Evolutionary conservation across 2,888 invertebrate genomes (phyloP).

Genomic region (Melinaea marsaeus): DNA sequence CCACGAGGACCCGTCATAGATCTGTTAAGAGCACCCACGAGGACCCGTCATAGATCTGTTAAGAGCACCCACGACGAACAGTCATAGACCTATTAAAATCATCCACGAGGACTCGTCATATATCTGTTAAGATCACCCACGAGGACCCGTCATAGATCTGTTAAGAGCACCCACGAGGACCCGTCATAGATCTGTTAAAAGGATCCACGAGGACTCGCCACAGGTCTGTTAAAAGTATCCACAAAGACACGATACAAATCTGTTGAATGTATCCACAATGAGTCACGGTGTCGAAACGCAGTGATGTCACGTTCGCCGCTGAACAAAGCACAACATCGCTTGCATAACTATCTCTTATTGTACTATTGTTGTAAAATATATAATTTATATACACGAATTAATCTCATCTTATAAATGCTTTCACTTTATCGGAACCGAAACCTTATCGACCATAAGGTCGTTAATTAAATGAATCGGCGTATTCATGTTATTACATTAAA

Average conservation of each 20-base stretch:
- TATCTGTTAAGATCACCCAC: neutral
- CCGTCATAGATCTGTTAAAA: neutral
- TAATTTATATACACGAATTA: too few relatives aligned
- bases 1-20: neutral
- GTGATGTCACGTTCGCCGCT: constrained; percentile 26
- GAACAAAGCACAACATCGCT: constrained; percentile 11
- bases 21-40: neutral
- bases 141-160: neutral
- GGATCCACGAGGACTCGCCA: neutral
- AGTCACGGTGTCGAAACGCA: constrained; percentile 29
- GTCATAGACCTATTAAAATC: neutral
- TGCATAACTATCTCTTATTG: constrained; percentile 8
- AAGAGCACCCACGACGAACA: neutral
- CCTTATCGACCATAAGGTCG: neutral
- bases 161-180: neutral
- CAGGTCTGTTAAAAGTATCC: neutral
- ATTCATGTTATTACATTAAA: too few relatives aligned
- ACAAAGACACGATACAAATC: too few relatives aligned
- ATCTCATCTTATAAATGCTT: too few relatives aligned
- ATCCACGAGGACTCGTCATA: neutral
- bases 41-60: neutral
- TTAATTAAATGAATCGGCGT: too few relatives aligned
- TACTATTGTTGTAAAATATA: neutral
- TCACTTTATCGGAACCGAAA: too few relatives aligned
- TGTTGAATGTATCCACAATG: constrained; percentile 7